phyloP scores from a whole-genome alignment of 2,113 vertebrate species.

The Siniperca chuatsi region DNA sequence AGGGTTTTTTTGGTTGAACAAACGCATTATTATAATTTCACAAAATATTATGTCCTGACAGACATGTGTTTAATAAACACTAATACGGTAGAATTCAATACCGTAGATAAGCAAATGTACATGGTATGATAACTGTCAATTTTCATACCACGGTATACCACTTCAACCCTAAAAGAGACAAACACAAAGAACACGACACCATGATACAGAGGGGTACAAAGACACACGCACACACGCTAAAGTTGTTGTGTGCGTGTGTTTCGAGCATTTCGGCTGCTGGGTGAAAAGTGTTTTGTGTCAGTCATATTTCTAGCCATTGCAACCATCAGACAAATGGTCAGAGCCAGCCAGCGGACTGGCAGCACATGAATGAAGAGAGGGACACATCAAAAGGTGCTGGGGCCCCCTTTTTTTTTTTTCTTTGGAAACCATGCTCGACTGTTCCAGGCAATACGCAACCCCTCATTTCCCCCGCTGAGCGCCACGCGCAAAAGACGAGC shows the following conservation, averaged over 20 bases:
- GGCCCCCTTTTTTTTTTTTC: conserved; percentile 47
- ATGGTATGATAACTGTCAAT: no score
- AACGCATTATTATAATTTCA: no score
- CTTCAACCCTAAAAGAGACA: no score
- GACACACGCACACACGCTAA: neutral
- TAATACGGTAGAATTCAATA: no score
- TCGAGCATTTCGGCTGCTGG: conserved; percentile 30
- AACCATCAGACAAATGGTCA: conserved; percentile 44
- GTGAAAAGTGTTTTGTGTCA: conserved; percentile 34
- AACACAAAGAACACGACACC: conserved; percentile 33
- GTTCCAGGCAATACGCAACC: conserved; percentile 62
- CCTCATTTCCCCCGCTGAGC: conserved; percentile 60
- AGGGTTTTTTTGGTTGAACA: no score
- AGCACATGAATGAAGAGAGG: conserved; percentile 67
- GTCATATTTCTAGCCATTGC: conserved; percentile 61
- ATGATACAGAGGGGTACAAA: neutral
- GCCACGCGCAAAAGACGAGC: conserved; percentile 38
- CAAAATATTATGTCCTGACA: no score
- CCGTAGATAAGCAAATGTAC: no score
- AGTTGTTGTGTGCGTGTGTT: neutral
- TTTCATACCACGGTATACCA: no score
- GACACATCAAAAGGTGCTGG: conserved; percentile 68
- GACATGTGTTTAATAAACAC: no score
- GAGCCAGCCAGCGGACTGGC: conserved; percentile 61
- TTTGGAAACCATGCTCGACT: conserved; percentile 42